These are phyloP conservation scores for Tetanocera ferruginea DNA, from an alignment of 2,888 invertebrate species.

Conservation along the genomic window DNA sequence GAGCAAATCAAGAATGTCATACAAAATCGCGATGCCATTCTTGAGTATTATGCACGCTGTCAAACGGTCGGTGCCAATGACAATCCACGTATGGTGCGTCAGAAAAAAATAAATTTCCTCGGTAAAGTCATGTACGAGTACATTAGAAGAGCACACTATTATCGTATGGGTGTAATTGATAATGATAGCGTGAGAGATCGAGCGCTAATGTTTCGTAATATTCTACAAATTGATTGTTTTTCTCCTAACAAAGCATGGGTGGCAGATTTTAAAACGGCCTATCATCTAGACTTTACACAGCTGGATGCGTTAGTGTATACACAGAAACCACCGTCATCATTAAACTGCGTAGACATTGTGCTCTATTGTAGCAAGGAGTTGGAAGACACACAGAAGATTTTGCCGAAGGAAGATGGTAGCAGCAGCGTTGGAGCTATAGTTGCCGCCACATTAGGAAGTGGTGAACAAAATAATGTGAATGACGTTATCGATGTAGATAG, in stretches of 20 bases:
- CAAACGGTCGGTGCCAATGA: constrained; percentile 49
- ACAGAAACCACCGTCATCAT: constrained; percentile 46
- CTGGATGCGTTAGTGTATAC: constrained; percentile 47
- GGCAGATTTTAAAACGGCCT: constrained; percentile 51
- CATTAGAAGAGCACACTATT: constrained; percentile 50
- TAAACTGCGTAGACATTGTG: constrained; percentile 49
- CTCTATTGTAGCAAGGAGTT: constrained; percentile 50
- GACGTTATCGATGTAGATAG: not conserved
- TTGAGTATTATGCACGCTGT: constrained; percentile 52
- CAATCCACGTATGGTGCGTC: constrained; percentile 49
- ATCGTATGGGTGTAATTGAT: constrained; percentile 41
- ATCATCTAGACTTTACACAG: constrained; percentile 49
- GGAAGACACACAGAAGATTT: constrained; percentile 36
- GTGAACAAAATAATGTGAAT: not conserved
- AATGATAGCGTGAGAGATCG: constrained; percentile 48
- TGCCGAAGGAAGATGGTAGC: not conserved
- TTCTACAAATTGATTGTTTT: constrained; percentile 51
- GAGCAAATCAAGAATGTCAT: constrained; percentile 55
- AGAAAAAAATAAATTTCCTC: constrained; percentile 54
- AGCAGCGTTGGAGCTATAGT: not conserved
- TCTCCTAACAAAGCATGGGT: constrained; percentile 54
- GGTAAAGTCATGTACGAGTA: constrained; percentile 54
- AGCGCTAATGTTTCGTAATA: constrained; percentile 50
- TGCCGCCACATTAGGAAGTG: not conserved
- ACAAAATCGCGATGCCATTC: constrained; percentile 51